Conservation (phyloP, 2,113 vertebrate species). For the Myotis lucifugus region DNA sequence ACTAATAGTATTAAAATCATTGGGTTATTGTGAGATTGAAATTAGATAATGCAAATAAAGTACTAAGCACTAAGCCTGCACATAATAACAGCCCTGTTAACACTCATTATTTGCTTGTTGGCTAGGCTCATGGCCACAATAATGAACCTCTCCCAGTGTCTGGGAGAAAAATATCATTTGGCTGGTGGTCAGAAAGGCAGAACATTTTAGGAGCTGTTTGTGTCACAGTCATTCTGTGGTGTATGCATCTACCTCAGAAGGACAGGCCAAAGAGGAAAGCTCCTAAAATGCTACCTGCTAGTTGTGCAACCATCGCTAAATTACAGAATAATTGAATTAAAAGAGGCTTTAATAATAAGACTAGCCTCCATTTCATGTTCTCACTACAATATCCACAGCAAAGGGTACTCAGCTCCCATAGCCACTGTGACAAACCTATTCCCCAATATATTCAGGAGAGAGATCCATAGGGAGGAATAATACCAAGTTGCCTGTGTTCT, state of each 20-base stretch:
- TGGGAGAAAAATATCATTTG: not conserved
- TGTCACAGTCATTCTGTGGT: not conserved
- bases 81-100: not conserved
- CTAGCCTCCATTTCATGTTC: not conserved
- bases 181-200: not conserved
- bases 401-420: not conserved
- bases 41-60: not conserved
- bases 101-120: not conserved
- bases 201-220: not conserved
- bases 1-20: not conserved
- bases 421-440: not conserved
- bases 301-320: not conserved
- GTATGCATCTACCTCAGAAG: not conserved
- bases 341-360: not conserved
- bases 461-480: not conserved
- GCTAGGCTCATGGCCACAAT: not conserved
- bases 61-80: not conserved
- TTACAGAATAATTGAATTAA: not conserved
- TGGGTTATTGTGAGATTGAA: not conserved
- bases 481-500: not conserved
- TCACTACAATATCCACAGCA: not conserved
- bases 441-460: not conserved
- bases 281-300: not conserved
- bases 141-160: not conserved
- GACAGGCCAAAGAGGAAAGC: not conserved